A percentile compares a stretch with the other conserved stretches of the same genome.
Conservation (phyloP, 2,113 vertebrate species). For the Corythornis cristatus region DNA sequence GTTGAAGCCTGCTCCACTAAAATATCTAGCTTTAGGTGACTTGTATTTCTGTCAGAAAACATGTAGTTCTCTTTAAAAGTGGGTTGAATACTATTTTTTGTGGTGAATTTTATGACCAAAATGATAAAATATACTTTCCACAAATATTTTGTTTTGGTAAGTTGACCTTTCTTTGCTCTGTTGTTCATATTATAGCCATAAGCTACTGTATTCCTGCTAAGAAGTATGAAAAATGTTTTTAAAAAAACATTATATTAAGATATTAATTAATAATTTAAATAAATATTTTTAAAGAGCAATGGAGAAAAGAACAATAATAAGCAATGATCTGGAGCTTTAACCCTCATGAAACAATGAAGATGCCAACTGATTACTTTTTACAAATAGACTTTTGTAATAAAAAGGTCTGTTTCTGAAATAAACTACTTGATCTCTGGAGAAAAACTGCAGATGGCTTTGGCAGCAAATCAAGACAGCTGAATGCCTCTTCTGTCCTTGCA, state of each 20-base stretch:
- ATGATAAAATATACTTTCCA: neutral
- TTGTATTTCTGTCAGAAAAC: neutral
- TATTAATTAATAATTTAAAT: neutral
- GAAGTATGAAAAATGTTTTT: neutral
- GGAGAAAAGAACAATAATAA: neutral
- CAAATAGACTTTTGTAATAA: neutral
- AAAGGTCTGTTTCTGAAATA: neutral
- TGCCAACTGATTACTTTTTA: neutral
- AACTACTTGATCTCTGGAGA: neutral
- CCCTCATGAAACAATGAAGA: neutral
- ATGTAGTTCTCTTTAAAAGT: neutral
- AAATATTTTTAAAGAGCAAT: neutral
- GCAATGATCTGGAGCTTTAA: neutral
- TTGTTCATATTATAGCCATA: neutral
- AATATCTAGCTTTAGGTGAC: neutral
- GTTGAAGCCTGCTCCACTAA: neutral
- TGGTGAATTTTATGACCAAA: neutral
- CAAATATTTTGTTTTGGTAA: neutral
- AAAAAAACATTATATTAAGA: neutral
- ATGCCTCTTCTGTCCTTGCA: neutral
- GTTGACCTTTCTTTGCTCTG: neutral
- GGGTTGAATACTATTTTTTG: neutral
- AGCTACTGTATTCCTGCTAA: neutral
- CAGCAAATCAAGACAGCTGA: neutral
- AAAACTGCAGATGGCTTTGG: neutral